These are phyloP conservation scores for Ceratosolen solmsi DNA, from an alignment of 1,140 invertebrate species.

Conservation along the genomic window DNA sequence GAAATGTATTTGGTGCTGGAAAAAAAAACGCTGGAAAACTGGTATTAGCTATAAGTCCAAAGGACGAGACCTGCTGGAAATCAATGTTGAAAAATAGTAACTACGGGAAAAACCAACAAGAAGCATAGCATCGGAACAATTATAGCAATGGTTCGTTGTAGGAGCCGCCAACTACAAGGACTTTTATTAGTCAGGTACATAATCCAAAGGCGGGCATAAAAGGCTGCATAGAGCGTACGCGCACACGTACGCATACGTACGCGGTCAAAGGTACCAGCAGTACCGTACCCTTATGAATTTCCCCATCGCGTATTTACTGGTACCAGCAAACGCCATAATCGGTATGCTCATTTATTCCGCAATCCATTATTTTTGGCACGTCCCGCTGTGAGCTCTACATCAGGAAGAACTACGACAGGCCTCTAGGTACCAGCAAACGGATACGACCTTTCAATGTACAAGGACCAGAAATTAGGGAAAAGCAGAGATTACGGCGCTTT, in stretches of 20 bases:
- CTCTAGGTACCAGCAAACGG: constrained; percentile 7
- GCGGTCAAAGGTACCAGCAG: not conserved
- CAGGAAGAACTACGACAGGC: not conserved
- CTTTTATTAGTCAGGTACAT: constrained; percentile 37
- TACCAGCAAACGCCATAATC: constrained; percentile 46
- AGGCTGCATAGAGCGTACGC: not conserved
- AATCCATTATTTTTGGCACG: constrained; percentile 38
- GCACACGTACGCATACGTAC: not conserved
- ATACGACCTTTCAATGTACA: not conserved
- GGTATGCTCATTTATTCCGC: constrained; percentile 41
- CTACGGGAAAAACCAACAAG: not conserved
- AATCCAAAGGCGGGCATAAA: constrained; percentile 24
- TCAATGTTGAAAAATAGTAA: constrained; percentile 2
- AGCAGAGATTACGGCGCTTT: constrained; percentile 31
- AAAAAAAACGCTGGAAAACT: no score
- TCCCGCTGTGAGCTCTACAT: not conserved
- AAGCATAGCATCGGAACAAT: not conserved
- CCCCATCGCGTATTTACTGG: constrained; percentile 32
- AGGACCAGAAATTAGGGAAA: no score
- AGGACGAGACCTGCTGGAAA: not conserved
- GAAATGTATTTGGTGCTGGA: no score
- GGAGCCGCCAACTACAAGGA: not conserved
- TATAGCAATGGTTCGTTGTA: not conserved
- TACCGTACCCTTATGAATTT: constrained; percentile 4
- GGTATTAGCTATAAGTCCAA: no score